Conservation (phyloP, 2,113 vertebrate genomes). For the Lycocorax pyrrhopterus region DNA sequence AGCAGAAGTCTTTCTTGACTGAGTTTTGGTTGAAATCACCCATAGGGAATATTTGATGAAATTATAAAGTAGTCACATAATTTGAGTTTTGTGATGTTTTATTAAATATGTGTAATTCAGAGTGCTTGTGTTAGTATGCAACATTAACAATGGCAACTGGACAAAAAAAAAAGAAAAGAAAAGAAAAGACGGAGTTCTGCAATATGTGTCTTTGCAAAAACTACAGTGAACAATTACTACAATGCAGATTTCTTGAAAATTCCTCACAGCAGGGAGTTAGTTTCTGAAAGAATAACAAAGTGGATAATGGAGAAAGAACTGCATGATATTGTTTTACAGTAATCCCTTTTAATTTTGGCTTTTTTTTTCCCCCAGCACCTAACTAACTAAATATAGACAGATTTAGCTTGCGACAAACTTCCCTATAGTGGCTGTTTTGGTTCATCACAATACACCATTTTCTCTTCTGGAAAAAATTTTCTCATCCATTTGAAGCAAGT, state of each 20-base stretch:
- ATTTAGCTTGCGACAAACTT: neutral
- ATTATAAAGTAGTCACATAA: neutral
- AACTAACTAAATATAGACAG: neutral
- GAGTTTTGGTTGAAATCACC: neutral
- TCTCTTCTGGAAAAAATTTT: neutral
- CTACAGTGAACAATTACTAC: neutral
- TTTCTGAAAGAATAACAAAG: neutral
- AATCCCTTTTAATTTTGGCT: neutral
- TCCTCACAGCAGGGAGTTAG: neutral
- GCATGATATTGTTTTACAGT: neutral
- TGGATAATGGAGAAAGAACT: neutral
- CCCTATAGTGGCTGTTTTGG: neutral
- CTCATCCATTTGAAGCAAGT: neutral
- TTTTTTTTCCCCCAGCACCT: neutral
- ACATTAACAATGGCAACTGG: neutral
- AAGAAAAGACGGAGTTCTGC: neutral
- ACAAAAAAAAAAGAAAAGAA: no score
- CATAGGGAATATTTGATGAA: neutral
- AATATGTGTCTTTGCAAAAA: neutral
- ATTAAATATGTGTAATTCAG: neutral
- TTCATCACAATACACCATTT: neutral
- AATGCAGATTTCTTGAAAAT: neutral
- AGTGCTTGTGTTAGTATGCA: neutral
- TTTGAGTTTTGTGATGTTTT: neutral
- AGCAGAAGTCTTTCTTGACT: neutral